Conservation (phyloP, 2,888 invertebrate genomes). For the Deilephila elpenor region DNA sequence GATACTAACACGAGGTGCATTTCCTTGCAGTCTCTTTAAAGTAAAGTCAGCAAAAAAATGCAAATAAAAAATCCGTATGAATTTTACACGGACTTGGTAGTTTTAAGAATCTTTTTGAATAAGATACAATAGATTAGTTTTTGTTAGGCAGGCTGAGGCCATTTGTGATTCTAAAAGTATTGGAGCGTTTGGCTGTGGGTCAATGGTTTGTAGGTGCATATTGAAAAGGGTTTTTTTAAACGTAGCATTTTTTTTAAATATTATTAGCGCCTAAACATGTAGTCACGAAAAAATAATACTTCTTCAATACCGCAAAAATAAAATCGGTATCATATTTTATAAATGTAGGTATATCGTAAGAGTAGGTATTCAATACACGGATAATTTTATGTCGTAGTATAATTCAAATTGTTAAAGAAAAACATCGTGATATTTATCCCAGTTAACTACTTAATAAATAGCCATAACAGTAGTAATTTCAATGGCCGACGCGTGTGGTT, state of each 20-base stretch:
- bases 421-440: no score
- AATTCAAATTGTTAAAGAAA: no score
- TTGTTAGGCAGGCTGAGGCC: background rate
- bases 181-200: background rate
- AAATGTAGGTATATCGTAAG: no score
- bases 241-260: no score
- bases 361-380: no score
- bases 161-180: background rate
- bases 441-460: no score
- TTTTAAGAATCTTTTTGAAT: background rate
- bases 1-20: slow-evolving; percentile 66
- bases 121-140: background rate
- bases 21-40: slow-evolving; percentile 63
- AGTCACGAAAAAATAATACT: no score
- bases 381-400: no score
- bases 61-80: background rate
- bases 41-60: slow-evolving; percentile 59
- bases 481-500: background rate
- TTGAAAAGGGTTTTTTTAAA: no score
- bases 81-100: background rate
- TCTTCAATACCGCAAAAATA: no score
- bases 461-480: background rate
- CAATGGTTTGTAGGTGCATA: background rate
- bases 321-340: no score
- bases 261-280: no score